Evolutionary conservation across 2,113 vertebrate species (phyloP), one percentile per base, ranked within the genome.

Genomic region (Erythrocebus patas): DNA sequence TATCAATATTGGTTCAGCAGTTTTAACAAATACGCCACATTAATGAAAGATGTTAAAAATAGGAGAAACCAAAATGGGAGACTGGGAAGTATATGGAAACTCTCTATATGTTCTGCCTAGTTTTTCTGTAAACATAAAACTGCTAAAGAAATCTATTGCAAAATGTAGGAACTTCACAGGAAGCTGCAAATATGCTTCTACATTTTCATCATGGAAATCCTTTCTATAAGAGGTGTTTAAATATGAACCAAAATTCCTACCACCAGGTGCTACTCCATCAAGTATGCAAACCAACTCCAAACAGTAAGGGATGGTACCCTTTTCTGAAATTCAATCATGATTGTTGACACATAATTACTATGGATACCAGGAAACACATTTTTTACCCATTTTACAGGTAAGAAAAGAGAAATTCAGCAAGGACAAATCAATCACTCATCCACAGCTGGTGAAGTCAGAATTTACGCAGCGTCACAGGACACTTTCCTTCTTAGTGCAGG

Each of bases 261-360:
- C 2, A 73, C 5, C 9, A 84, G 18, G 11, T 57, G 16, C 48
- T 76, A 45, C 12, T 55, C 14, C 1, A 35, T 52, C 57, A 48
- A 40, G 18, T 13, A 32, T 22, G 6, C 14, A 17, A 88, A 7
- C 12, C 17, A 7, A 70, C 17, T 38, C 35, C 45, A 45, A 66
- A 75, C 38, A 92, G 9, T 38, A 12, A 11, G 0, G 2, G 2
- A 5, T 12, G 8, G 2, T 6, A 38, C 52, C 20, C 7, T 59
- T 80, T 50, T 50, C 8, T 35, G 52, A 64, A 89, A 38, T 40
- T 25, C 13, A 55, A 23, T 40, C 35, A 43, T 18, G 64, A 66
- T 40, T 73, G 50, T 16, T 82, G 22, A 68, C n/a, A 27, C 38
- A 59, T 57, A 55, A 55, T n/a, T 50, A 57, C 30, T 27, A 57